Evolutionary conservation across 2,113 vertebrate genomes (phyloP), one percentile per base, ranked within the genome.

Genomic region (Hemiprocne comata): DNA sequence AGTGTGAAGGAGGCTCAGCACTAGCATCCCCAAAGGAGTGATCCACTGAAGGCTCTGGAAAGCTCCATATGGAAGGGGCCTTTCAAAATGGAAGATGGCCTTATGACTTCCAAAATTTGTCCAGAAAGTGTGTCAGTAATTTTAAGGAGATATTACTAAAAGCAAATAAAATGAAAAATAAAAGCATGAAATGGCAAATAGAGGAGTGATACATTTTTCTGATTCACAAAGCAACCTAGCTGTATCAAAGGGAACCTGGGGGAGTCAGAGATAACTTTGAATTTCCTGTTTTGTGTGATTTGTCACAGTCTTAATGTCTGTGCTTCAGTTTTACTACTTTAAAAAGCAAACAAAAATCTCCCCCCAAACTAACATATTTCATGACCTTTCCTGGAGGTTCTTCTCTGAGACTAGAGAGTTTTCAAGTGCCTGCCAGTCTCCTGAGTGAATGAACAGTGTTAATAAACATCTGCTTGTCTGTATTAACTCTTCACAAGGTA

Each of bases 251-350:
- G 53, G 50, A 94, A 78, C 65, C 66, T 84, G 95, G 86, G 94
- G 90, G 90, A 78, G 91, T 97, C 89, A 89, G 67, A 71, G 8
- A 1, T 91, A 77, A 17, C 83, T 97, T 95, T 74, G 78, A 67
- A 86, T 97, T 97, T 97, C 95, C 94, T 97, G 95, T 62, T 94
- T 93, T 96, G 93, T 97, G 79, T 92, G 80, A 57, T 95, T 94
- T 95, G 74, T 96, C 91, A 86, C 71, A 78, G 60, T 54, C 78
- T 88, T 95, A 92, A 94, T 93, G 48, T 83, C 95, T 88, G 77
- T 38, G 54, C 91, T 97, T 94, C 46, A 70, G 93, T 97, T 97
- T 96, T 94, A 79, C 58, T 94, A 17, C 76, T 95, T 94, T 65
- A 94, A 95, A 96, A 97, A 86, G 72, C 29, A 50, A 91, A 82